Evolutionary conservation across 2,797 vertebrate genomes (phyloP), one percentile per base, ranked within the genome.

Genomic region (Gadopsis bispinosus): DNA sequence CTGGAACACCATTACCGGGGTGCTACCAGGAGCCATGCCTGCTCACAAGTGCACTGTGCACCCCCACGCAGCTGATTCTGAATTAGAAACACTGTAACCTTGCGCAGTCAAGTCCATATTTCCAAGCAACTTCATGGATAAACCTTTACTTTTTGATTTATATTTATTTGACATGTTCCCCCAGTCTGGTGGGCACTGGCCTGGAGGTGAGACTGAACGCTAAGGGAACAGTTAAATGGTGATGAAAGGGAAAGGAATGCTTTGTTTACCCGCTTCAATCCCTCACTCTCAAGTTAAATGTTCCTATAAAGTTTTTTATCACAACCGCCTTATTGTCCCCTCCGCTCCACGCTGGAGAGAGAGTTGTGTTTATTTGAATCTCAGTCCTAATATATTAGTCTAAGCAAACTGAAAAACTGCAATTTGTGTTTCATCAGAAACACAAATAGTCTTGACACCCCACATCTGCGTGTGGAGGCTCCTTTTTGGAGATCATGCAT

Each of bases 241-340:
- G 93, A 95, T 93, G 91, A 93, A 94, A 94, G 85, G 90, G 87
- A 94, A 92, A 92, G 92, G 93, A 95, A 94, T 95, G 93, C 92
- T 94, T 93, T 94, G 95, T 95, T 95, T 94, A 95, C 89, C 86
- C 81, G 88, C 91, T 93, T 84, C 89, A 90, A 93, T 94, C 93
- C 88, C 84, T 92, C 92, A 87, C 83, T 90, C 91, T 93, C 86
- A 91, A 92, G 87, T 87, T 87, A 81, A 90, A 91, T 85, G 91
- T 91, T 92, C 83, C 90, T 88, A 85, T 92, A 92, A 92, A 93
- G 84, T 90, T 90, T 84, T 89, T 91, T 91, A 91, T 92, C 88
- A 87, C 86, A 83, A 88, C 89, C 33, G 73, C 78, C 82, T 83
- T 89, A 92, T 93, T 92, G 91, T 94, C 92, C 86, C 37, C 84